Base-by-base conservation (phyloP, 1,140 invertebrate species). In the Drosophila sp. region DNA sequence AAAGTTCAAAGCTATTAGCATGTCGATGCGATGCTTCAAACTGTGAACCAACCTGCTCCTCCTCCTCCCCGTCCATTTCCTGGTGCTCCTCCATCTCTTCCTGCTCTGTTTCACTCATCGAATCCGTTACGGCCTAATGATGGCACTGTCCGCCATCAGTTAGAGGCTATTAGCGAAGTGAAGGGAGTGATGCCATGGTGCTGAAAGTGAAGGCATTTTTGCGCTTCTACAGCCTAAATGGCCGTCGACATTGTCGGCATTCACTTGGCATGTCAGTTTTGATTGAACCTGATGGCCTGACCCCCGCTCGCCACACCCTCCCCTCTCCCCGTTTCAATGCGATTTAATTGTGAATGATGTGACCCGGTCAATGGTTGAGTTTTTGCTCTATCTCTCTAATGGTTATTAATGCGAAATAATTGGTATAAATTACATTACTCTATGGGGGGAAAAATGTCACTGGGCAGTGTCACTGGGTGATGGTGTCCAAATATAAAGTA, bases 1-100 rank as follows among this genome's bases (percentile, higher is more conserved):
- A 84, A 85, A 85, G 82, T 85, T 85, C 82, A 85, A 86, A 85
- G 82, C 82, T 85, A 86, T 86, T 85, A 85, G 82, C 82, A 81
- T 85, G 82, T 85, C 67, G 72, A 76, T 76, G 65, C 65, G 66
- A 76, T 76, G 72, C 60, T 61, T 69, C 72, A 58, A 60, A 72
- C 73, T 60, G 17, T 17, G 60, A 11, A 27, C 29, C 29, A 62
- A 44, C n/a, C 72, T 65, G 56, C 70, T 47, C n/a, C 32, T 40
- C 35, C 44, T 50, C 32, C 1, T 30, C 8, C 44, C 30, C n/a
- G 3, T 17, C 33, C 29, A 44, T 41, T 65, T 29, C 8, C 40
- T 56, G 8, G 27, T 30, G 33, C 29, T 57, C 41, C 40, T 25
- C 50, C 60, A 17, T 8, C 30, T 8, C 27, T 57, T 40, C 23